These are phyloP conservation scores for Nysson spinosus DNA, from an alignment of 2,888 invertebrate genomes.

Conservation along the genomic window DNA sequence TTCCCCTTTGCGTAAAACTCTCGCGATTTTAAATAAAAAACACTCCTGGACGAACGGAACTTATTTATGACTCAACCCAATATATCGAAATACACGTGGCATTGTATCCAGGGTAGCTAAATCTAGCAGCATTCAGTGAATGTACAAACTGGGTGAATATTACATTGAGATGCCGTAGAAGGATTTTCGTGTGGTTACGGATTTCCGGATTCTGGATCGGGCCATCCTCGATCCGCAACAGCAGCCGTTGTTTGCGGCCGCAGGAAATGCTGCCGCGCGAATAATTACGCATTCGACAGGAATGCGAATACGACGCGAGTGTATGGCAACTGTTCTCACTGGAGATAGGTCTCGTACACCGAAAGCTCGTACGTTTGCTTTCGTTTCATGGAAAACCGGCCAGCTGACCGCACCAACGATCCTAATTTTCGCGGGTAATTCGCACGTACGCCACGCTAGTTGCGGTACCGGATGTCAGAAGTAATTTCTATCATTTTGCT, in stretches of 20 bases:
- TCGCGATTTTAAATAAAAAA: too few species aligned
- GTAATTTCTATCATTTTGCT: constrained; percentile 24
- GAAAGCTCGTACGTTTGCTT: constrained; percentile 26
- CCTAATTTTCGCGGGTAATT: constrained; percentile 42
- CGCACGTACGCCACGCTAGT: constrained; percentile 23
- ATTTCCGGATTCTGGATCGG: constrained; percentile 9
- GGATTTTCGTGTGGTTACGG: constrained; percentile 21
- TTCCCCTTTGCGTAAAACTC: too few species aligned
- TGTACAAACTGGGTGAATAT: not conserved
- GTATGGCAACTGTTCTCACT: constrained; percentile 19
- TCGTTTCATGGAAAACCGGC: constrained; percentile 34
- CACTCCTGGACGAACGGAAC: too few species aligned
- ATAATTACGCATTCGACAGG: constrained; percentile 44
- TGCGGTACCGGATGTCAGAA: constrained; percentile 14
- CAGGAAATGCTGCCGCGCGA: constrained; percentile 15
- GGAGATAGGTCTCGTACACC: constrained; percentile 29
- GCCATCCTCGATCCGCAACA: constrained; percentile 5
- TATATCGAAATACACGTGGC: too few species aligned
- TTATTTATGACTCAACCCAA: too few species aligned
- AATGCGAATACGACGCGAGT: constrained; percentile 17
- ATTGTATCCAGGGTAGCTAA: not conserved
- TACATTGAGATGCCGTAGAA: not conserved
- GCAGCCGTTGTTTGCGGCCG: constrained; percentile 26
- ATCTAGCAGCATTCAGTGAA: not conserved
- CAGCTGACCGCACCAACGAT: constrained; percentile 30